Conservation (phyloP, 2,113 vertebrate genomes). For the Microcebus lehilahytsara region DNA sequence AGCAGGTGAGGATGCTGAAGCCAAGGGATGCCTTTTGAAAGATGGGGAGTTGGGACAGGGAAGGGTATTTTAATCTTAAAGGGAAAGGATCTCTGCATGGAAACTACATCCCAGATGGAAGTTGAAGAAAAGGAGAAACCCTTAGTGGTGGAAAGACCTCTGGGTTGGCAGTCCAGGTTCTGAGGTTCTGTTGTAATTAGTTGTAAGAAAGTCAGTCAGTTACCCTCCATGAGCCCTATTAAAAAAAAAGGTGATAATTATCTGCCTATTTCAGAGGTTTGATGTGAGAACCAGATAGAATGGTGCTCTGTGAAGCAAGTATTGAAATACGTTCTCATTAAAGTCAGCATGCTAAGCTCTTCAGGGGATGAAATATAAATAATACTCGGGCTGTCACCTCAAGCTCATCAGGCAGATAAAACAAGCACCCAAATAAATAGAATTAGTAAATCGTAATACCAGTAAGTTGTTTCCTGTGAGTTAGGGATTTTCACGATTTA, state of each 20-base stretch:
- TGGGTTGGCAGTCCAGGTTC: neutral
- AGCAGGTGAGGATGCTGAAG: neutral
- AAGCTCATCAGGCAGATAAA: conserved; percentile 21
- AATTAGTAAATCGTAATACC: neutral
- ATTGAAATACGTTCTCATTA: conserved; percentile 13
- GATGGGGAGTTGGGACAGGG: neutral
- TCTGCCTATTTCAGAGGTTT: conserved; percentile 22
- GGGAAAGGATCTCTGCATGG: neutral
- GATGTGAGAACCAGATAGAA: neutral
- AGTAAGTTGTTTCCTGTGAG: neutral
- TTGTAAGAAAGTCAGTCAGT: neutral
- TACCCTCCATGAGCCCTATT: neutral
- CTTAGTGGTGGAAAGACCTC: neutral
- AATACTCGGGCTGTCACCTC: neutral
- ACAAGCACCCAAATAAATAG: conserved; percentile 34
- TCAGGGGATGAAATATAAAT: neutral
- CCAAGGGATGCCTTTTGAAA: neutral
- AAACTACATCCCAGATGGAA: neutral
- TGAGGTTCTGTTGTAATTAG: neutral
- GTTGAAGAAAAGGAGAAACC: neutral
- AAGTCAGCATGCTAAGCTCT: neutral
- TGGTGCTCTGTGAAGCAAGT: neutral
- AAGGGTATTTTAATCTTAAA: neutral
- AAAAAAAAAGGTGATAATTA: neutral
- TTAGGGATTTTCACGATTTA: neutral